Percentiles rank a stretch among this genome's conserved stretches.
These are phyloP conservation scores for Anas bahamensis DNA, from an alignment of 2,797 vertebrate species.

Conservation along the genomic window DNA sequence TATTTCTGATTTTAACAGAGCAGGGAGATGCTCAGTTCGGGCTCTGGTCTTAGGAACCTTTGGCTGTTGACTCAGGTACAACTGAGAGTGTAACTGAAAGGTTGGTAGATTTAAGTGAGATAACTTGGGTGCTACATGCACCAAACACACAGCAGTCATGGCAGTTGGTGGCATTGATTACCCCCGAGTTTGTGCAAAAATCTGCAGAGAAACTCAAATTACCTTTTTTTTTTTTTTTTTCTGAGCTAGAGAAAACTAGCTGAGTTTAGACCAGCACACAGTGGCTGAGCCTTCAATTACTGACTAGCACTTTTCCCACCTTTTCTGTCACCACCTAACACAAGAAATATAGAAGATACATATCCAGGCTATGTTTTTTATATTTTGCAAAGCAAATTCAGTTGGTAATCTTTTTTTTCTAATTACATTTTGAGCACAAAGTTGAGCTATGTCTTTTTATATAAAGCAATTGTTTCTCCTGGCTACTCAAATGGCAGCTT, in stretches of 20 bases:
- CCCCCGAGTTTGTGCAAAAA: background rate
- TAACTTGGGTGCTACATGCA: background rate
- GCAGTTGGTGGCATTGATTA: background rate
- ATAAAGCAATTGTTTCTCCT: background rate
- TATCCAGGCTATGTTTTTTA: background rate
- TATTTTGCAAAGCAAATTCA: background rate
- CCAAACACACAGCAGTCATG: accelerated
- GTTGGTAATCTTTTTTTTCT: background rate
- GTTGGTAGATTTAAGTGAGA: background rate
- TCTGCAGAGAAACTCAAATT: background rate
- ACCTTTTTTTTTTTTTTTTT: background rate
- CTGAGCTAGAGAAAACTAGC: background rate
- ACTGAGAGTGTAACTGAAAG: background rate
- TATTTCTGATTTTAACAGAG: background rate
- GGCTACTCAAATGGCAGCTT: background rate
- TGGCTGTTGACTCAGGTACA: background rate
- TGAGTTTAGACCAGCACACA: background rate
- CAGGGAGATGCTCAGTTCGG: background rate
- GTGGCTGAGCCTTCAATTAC: background rate
- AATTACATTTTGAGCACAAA: background rate
- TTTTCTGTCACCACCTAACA: background rate
- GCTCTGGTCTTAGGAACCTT: background rate
- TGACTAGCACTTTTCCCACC: background rate
- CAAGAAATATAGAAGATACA: background rate
- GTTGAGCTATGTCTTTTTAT: background rate